Percentiles rank a stretch among this genome's conserved stretches.
Conservation (phyloP, 2,797 vertebrate genomes). For the Bryconaethiops microstoma region DNA sequence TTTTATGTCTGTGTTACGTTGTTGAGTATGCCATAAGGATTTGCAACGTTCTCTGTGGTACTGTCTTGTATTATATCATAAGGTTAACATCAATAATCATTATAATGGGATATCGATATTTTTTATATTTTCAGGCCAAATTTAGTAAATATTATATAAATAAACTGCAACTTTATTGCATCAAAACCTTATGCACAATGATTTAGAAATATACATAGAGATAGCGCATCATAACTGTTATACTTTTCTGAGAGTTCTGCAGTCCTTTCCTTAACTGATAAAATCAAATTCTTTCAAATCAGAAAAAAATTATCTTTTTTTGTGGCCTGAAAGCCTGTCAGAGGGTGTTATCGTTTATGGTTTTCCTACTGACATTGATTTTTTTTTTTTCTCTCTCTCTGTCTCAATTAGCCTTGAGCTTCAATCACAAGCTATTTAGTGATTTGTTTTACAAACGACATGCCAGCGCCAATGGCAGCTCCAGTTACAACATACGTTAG, state of each 20-base stretch:
- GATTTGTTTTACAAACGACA: constrained; percentile 9
- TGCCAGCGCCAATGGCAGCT: constrained; percentile 3
- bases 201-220: too few species aligned
- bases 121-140: too few species aligned
- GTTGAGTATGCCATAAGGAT: not conserved
- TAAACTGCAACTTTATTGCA: too few species aligned
- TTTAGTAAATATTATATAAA: too few species aligned
- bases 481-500: not conserved
- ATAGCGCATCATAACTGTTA: too few species aligned
- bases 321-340: constrained; percentile 24
- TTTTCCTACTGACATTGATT: constrained; percentile 22
- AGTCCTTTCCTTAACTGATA: not conserved
- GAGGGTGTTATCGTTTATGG: constrained; percentile 3
- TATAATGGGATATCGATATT: too few species aligned
- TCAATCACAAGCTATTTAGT: constrained; percentile 31
- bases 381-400: not conserved
- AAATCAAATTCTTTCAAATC: constrained; percentile 6
- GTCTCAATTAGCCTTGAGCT: constrained; percentile 14
- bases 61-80: too few species aligned
- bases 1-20: not conserved
- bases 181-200: too few species aligned
- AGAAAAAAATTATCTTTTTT: not conserved
- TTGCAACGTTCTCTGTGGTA: too few species aligned
- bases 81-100: too few species aligned
- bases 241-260: not conserved